phyloP scores from a whole-genome alignment of 1,140 invertebrate species.

The Achroia grisella region DNA sequence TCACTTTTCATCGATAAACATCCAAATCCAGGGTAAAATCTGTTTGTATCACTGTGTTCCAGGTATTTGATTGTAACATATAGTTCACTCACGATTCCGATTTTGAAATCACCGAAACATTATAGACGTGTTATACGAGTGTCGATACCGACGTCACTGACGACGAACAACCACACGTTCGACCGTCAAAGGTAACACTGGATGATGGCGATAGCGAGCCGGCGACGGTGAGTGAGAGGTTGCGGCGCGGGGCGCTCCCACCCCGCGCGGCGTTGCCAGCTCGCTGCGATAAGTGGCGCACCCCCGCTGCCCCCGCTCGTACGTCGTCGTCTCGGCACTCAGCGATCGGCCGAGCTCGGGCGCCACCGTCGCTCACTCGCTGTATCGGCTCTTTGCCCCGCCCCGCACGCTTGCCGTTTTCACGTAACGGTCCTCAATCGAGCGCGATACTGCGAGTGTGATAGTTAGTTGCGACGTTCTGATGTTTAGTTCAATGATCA shows the following conservation, averaged over 20 bases:
- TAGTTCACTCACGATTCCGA: slow-evolving; percentile 57
- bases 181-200: slow-evolving; percentile 72
- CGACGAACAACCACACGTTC: slow-evolving; percentile 54
- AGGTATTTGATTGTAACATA: slow-evolving; percentile 55
- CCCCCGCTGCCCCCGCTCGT: slow-evolving; percentile 58
- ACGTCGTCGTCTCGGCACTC: slow-evolving; percentile 55
- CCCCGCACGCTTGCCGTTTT: slow-evolving; percentile 63
- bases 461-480: slow-evolving; percentile 44
- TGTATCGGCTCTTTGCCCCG: slow-evolving; percentile 48
- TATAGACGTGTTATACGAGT: slow-evolving; percentile 67
- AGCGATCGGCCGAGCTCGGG: slow-evolving; percentile 53
- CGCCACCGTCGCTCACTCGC: slow-evolving; percentile 51
- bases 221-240: slow-evolving; percentile 70
- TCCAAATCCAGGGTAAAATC: slow-evolving; percentile 59
- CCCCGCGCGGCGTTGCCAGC: slow-evolving; percentile 67
- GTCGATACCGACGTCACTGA: slow-evolving; percentile 63
- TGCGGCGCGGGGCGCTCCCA: slow-evolving; percentile 63
- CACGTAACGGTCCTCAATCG: slow-evolving; percentile 72
- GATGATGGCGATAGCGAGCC: slow-evolving; percentile 49
- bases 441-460: slow-evolving; percentile 61
- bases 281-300: slow-evolving; percentile 70
- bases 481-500: slow-evolving; percentile 30
- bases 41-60: slow-evolving; percentile 55
- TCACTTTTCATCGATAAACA: slow-evolving; percentile 52
- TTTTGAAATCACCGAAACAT: slow-evolving; percentile 69